Evolutionary conservation across 1,140 invertebrate species (phyloP), one percentile per base, ranked within the genome.

Genomic region (Drosophila ercepeae): DNA sequence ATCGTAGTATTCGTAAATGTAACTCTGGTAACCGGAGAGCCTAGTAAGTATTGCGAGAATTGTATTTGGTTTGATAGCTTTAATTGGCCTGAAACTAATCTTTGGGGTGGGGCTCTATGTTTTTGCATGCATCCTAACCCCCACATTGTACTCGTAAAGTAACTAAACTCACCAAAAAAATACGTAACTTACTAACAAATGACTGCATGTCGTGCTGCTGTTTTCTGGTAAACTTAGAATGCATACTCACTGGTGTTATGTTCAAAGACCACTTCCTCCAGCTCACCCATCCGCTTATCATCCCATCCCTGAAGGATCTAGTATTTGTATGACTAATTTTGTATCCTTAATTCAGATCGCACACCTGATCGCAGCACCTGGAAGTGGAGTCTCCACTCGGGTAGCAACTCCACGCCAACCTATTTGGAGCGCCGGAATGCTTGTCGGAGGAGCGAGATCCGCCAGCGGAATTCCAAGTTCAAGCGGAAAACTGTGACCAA

Each of bases 391-490:
- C 72, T 89, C 23, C 71, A 91, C 39, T 88, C 89, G 21, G 78
- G 75, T 49, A 86, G 84, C 42, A 96, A 97, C 0, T 97, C 97
- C 2, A 96, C 97, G 0, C 97, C 97, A 1, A 96, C 98, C 70
- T 98, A 98, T 91, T 92, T 98, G 41, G 97, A 98, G 89, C 95
- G 96, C 93, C 95, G 91, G 25, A 91, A 91, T 51, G 82, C 90
- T 2, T 91, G 89, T 46, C 74, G 91, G 1, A 78, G 91, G 34
- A 91, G 90, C 41, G 91, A 91, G 59, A 90, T 91, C 3, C 84
- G 91, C 2, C 90, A 92, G 94, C 67, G 95, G 94, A 88, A 88
- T 34, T 78, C 93, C 93, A 89, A 95, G 95, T 65, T 93, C 94
- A 90, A 90, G 46, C 75, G 90, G 9, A 91, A 91, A 64, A 89